phyloP scores from a whole-genome alignment of 2,888 invertebrate genomes.

The Carcina quercana region DNA sequence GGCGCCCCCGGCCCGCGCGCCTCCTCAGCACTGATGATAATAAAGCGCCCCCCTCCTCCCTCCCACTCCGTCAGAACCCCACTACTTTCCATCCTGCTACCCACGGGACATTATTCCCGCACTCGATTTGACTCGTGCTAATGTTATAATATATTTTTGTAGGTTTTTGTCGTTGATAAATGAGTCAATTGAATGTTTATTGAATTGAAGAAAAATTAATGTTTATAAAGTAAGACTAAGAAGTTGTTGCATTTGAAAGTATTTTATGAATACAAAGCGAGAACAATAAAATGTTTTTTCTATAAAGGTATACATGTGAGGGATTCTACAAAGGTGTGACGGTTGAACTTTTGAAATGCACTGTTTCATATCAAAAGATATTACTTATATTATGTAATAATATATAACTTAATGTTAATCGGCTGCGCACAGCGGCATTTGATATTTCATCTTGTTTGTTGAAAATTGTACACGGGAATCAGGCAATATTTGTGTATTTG shows the following conservation, averaged over 20 bases:
- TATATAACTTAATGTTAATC: constrained; percentile 39
- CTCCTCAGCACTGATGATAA: constrained; percentile 7
- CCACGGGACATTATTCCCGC: constrained; percentile 30
- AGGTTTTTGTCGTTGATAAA: constrained; percentile 72
- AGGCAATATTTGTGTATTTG: constrained; percentile 7
- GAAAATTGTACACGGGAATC: constrained; percentile 42
- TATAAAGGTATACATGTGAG: constrained; percentile 69
- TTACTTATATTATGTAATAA: constrained; percentile 38
- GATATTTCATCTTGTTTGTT: constrained; percentile 66
- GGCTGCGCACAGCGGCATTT: constrained; percentile 42
- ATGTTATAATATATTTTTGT: constrained; percentile 72
- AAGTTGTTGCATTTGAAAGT: constrained; percentile 74
- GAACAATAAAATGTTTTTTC: constrained; percentile 72
- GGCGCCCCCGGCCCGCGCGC: constrained; percentile 9
- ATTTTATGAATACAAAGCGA: constrained; percentile 72
- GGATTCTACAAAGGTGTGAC: constrained; percentile 52
- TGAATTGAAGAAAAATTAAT: constrained; percentile 66
- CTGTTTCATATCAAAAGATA: constrained; percentile 67
- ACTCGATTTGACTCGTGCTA: constrained; percentile 64
- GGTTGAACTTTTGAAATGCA: constrained; percentile 53
- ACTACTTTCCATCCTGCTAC: too few relatives aligned
- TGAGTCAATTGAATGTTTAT: constrained; percentile 73
- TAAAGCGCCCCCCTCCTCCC: too few relatives aligned
- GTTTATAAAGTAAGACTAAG: constrained; percentile 71
- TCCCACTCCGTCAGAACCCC: too few relatives aligned